Evolutionary conservation across 2,888 invertebrate genomes (phyloP), one percentile per base, ranked within the genome.

Genomic region (Diarsia dahlii): DNA sequence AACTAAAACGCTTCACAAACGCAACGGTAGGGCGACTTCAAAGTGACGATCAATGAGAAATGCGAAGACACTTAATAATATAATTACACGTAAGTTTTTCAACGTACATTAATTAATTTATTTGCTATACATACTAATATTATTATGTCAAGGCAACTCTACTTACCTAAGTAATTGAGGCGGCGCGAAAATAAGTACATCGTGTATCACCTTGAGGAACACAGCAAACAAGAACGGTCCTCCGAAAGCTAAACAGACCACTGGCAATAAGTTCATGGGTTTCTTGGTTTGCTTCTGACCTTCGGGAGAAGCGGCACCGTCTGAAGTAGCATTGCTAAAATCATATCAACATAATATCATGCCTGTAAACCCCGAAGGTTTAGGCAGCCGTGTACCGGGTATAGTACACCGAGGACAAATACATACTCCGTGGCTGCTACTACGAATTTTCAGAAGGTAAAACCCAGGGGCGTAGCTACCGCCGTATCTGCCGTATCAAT

Each of bases 161-260:
- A 85, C 88, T 89, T 71, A 88, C 88, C 82, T 83, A 62, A 88
- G 86, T 80, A 88, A 76, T 70, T 85, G 79, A 18, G 88, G 88
- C 63, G 87, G 83, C 23, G 71, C 78, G 46, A 88, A 88, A 52
- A 81, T 84, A 54, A 87, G 78, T 45, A 88, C 10, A 71, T 88
- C 89, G 68, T 78, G 74, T 6, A 97, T 89, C 0, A 99, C 91
- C 94, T 99, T 99, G 84, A 98, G 95, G 75, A 97, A 92, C 0
- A 98, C 97, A 6, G 99, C 98, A 85, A 98, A 97, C 4, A 98
- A 80, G 90, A 99, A 98, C 58, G 98, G 98, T 6, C 97, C 97
- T 60, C 99, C 98, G 93, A 99, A 99, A 46, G 98, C 98, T 92
- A 97, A 97, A 82, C 98, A 97, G 69, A 99, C 96, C 0, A 98